Percentiles rank a stretch among this genome's conserved stretches.
Conservation (phyloP, 30 jellyfish, hydroid and myxozoan species). For the Turritopsis rubra region DNA sequence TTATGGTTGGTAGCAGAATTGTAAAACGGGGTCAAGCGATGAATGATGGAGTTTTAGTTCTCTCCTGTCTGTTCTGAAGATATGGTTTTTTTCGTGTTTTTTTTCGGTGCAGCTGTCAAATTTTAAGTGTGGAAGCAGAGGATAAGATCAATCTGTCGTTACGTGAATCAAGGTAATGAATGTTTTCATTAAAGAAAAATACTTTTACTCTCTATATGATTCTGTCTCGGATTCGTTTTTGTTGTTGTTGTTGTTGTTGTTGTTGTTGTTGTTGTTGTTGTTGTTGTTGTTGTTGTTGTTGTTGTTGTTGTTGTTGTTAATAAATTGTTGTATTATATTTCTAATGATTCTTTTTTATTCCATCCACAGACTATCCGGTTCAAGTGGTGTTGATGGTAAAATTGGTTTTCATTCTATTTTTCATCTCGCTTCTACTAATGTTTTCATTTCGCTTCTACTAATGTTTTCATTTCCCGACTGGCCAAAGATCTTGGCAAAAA, state of each 20-base stretch:
- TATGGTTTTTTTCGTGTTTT: not conserved
- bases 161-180: slow-evolving; percentile 51
- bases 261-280: not conserved
- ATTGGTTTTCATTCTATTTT: too few relatives aligned
- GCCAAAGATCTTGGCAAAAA: too few relatives aligned
- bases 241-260: too few relatives aligned
- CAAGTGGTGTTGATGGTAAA: not conserved
- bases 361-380: slow-evolving; percentile 2
- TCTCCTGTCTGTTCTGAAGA: not conserved
- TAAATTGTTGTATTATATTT: not conserved
- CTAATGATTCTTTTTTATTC: not conserved
- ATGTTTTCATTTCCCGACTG: too few relatives aligned
- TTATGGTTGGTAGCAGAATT: not conserved
- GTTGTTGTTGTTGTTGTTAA: not conserved
- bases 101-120: slow-evolving; percentile 53
- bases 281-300: not conserved
- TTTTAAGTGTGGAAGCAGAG: slow-evolving; percentile 22
- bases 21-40: too few relatives aligned
- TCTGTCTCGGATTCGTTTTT: not conserved
- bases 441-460: not conserved
- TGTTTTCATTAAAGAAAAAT: too few relatives aligned
- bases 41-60: not conserved
- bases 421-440: not conserved
- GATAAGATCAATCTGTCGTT: slow-evolving; percentile 55
- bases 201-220: too few relatives aligned